Conservation (phyloP, 2,888 invertebrate species). For the Sphaeridia pumilis region DNA sequence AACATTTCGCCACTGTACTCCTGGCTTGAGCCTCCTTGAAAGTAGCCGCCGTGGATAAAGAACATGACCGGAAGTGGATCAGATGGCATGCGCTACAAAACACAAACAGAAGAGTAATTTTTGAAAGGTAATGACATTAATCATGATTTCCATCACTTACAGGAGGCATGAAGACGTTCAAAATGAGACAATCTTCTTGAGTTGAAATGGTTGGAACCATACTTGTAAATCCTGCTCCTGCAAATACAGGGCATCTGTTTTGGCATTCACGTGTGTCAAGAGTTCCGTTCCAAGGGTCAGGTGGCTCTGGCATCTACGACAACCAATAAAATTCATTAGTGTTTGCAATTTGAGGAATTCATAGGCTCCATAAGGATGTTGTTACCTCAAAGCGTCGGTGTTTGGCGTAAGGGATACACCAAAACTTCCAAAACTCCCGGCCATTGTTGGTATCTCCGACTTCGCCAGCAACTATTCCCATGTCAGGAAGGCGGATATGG, state of each 20-base stretch:
- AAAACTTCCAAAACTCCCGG: slow-evolving; percentile 10
- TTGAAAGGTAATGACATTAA: no score
- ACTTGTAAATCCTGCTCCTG: background rate
- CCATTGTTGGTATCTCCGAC: background rate
- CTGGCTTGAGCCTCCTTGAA: background rate
- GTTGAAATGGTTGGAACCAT: background rate
- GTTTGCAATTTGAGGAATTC: no score
- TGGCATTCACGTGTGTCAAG: background rate
- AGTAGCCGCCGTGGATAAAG: slow-evolving; percentile 12
- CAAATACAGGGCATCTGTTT: background rate
- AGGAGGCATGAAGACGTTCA: slow-evolving; percentile 10
- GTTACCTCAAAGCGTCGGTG: slow-evolving; percentile 4
- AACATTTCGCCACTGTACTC: slow-evolving; percentile 6
- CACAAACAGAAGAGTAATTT: no score
- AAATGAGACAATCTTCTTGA: slow-evolving; percentile 9
- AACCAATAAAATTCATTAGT: no score
- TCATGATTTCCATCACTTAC: no score
- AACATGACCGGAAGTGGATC: slow-evolving; percentile 5
- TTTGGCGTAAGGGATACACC: slow-evolving; percentile 13
- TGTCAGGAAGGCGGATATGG: no score
- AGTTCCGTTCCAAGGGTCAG: slow-evolving; percentile 3
- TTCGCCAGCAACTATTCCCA: slow-evolving; percentile 4
- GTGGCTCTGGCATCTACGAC: background rate
- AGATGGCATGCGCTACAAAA: no score
- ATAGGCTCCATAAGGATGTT: no score